Evolutionary conservation across 2,113 vertebrate genomes (phyloP), one percentile per base, ranked within the genome.

Genomic region (Anhinga anhinga): DNA sequence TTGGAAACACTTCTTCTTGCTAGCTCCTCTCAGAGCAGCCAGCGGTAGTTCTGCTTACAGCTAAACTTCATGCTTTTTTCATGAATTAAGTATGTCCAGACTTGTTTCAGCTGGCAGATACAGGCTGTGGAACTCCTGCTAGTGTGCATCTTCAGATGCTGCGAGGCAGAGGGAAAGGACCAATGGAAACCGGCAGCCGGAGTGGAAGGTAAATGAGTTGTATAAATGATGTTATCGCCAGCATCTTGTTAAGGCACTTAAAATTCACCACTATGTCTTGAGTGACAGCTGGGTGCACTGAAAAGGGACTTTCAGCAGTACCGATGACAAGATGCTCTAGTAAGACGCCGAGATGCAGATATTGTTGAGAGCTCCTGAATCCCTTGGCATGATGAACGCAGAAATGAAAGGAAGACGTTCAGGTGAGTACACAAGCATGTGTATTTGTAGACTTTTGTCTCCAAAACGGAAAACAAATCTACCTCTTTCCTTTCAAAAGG

Each of bases 261-360:
- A 65, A 74, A 69, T 73, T 26, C 30, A 62, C 44, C 0, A 1
- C 22, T 23, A 0, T 63, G 42, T 50, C 4, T 2, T 26, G 63
- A 74, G 45, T 13, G 53, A 66, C 42, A 94, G 63, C 49, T 38
- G 86, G 44, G 29, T 50, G 10, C 0, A 0, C 65, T 14, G 71
- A 10, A 42, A 63, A 67, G 73, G 61, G 38, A 36, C 23, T 69
- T 55, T 1, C 5, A 42, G 47, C 52, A 34, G 29, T 4, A 9
- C 17, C 3, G 4, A 16, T 2, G 0, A 14, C 20, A 36, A 67
- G 65, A 66, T 3, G 2, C 20, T 49, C 23, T 3, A 34, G 44
- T 15, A 13, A 20, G 53, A 62, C 13, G 7, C 21, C 2, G 25
- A 45, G 44, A 13, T 19, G n/a, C 61, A 29, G 22, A 15, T 29